Evolutionary conservation across 2,113 vertebrate species (phyloP).

Genomic region (Ceratotherium simum): DNA sequence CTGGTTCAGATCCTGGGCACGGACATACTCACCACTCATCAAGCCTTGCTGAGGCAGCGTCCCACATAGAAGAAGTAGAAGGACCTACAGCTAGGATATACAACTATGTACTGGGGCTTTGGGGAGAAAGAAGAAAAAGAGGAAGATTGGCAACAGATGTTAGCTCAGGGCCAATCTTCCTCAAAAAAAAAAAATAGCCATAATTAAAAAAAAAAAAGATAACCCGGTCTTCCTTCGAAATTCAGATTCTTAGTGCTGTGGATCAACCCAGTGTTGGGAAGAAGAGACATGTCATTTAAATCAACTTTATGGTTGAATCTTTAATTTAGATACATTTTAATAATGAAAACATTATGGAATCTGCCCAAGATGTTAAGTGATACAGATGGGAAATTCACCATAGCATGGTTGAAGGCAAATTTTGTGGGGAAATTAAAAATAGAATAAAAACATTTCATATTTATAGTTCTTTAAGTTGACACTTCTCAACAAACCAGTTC

Average conservation of each 20-base stretch:
- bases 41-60: too few species aligned
- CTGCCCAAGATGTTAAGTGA: background rate
- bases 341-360: background rate
- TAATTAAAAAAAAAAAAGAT: background rate
- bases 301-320: background rate
- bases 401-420: background rate
- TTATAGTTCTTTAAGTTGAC: background rate
- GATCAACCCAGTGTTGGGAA: background rate
- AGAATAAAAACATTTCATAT: background rate
- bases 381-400: background rate
- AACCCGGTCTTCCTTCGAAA: conserved; percentile 7
- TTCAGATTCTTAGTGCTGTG: background rate
- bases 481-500: background rate
- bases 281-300: background rate
- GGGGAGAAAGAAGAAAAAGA: too few species aligned
- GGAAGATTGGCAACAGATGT: too few species aligned
- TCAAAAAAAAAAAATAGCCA: too few species aligned
- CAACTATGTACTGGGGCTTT: too few species aligned
- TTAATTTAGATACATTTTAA: background rate
- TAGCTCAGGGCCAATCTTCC: too few species aligned
- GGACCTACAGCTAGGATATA: too few species aligned
- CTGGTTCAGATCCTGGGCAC: too few species aligned
- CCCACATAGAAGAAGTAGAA: too few species aligned
- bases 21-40: too few species aligned
- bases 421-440: background rate